Percentiles rank a stretch among this genome's conserved stretches.
phyloP scores from a whole-genome alignment of 2,113 vertebrate species.

The Typhlomys cinereus region DNA sequence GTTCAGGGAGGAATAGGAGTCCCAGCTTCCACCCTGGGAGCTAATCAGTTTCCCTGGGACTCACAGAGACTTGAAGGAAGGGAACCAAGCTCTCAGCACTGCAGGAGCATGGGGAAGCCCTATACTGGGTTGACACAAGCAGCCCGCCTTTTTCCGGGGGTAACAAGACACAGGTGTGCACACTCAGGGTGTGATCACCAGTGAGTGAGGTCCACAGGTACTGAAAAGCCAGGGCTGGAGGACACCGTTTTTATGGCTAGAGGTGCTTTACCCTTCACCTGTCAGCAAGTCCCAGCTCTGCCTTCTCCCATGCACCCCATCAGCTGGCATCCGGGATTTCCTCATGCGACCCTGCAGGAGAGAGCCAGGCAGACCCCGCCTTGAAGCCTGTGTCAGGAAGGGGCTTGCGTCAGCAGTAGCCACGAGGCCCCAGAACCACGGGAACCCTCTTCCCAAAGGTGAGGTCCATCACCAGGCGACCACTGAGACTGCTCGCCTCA shows the following conservation, averaged over 20 bases:
- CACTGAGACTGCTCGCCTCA: neutral
- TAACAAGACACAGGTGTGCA: no score
- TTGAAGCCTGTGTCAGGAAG: neutral
- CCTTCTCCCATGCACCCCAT: neutral
- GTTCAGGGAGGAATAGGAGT: neutral
- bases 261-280: neutral
- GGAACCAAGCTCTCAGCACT: neutral
- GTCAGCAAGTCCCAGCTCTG: neutral
- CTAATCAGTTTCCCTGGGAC: neutral
- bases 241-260: neutral
- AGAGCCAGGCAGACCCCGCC: neutral
- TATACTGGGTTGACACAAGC: no score
- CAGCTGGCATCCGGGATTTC: neutral
- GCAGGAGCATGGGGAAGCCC: neutral
- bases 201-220: neutral
- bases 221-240: neutral
- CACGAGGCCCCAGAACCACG: neutral
- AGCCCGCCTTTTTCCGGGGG: no score
- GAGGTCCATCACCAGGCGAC: neutral
- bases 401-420: neutral
- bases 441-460: neutral
- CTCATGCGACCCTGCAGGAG: neutral
- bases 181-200: no score
- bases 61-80: neutral
- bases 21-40: neutral